Conservation (phyloP, 2,888 invertebrate genomes). For the Parascotia fuliginaria region DNA sequence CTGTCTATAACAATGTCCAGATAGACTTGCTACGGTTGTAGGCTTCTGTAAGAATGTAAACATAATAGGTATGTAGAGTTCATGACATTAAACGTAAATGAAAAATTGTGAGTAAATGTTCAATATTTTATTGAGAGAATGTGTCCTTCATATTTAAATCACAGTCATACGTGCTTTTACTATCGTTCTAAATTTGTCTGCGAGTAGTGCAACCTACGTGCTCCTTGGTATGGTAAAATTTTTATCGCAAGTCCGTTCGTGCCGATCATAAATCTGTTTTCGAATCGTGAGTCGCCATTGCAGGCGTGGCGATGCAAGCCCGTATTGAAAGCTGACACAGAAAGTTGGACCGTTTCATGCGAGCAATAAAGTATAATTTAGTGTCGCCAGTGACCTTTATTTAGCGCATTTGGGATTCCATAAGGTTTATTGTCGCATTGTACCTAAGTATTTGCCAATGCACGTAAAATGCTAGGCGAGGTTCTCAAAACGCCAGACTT, state of each 20-base stretch:
- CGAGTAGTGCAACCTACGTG: constrained; percentile 45
- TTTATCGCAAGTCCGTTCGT: constrained; percentile 85
- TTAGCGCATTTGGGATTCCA: constrained; percentile 66
- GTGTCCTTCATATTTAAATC: constrained; percentile 10
- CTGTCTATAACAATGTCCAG: too few species aligned
- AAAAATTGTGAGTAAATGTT: not conserved
- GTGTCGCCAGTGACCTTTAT: constrained; percentile 56
- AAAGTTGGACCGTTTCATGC: constrained; percentile 60
- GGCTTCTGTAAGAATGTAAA: too few species aligned
- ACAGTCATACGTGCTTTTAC: constrained; percentile 28
- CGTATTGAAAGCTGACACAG: constrained; percentile 57
- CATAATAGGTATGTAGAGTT: too few species aligned
- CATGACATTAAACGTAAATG: too few species aligned
- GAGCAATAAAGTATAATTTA: constrained; percentile 73
- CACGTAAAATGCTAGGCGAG: constrained; percentile 81
- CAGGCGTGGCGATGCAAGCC: constrained; percentile 61
- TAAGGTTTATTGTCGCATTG: constrained; percentile 78
- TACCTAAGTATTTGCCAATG: constrained; percentile 84
- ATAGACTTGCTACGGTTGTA: too few species aligned
- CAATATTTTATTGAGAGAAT: not conserved
- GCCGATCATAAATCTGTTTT: constrained; percentile 85
- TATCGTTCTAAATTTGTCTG: constrained; percentile 42
- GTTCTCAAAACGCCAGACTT: constrained; percentile 81
- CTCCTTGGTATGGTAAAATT: constrained; percentile 75
- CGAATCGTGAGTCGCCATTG: constrained; percentile 81